Base-by-base conservation (phyloP, 2,113 vertebrate species). In the Ailuropoda melanoleuca region DNA sequence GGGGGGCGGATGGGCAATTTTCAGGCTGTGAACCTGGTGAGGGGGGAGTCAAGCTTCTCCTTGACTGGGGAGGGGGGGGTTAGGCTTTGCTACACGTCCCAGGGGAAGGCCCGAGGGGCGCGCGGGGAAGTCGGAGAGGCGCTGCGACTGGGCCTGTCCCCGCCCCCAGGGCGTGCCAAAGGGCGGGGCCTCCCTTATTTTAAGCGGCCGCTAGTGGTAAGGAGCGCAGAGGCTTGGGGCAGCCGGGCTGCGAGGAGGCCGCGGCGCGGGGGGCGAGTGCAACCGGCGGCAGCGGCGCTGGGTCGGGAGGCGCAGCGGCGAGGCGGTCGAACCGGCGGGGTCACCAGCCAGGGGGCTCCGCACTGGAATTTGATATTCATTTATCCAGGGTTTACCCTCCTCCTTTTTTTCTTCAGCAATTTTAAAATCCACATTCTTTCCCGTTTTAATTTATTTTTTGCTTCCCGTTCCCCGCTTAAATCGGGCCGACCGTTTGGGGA, bases 381-480 rank as follows among this genome's bases (percentile, higher is more conserved):
- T 82, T 70, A 55, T 19, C 78, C 72, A 83, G 92, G 88, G 80
- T 60, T 78, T 89, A 83, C 72, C 60, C 87, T 97, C 62, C 92
- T 96, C 82, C 43, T 93, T 96, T 97, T 74, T 74, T 70, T 39
- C 94, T 93, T 89, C 92, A 93, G 97, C 96, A 92, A 88, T 93
- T 96, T 55, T 8, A 37, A 78, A 85, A 95, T 26, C 86, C 66
- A 66, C 88, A 93, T 96, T 97, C 68, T 96, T 96, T 88, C 78
- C 58, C 58, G 46, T 96, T 96, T 95, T 96, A 97, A 98, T 98
- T 98, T 97, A 94, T 97, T 98, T 98, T 96, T 96, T 95, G 86
- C 75, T 96, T 90, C 53, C 80, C 53, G 92, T 74, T 96, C 72
- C 87, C 87, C 82, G 53, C 83, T 96, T 81, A 46, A 92, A 92